phyloP scores from a whole-genome alignment of 1,140 invertebrate species.

The Drosophila sturtevanti region DNA sequence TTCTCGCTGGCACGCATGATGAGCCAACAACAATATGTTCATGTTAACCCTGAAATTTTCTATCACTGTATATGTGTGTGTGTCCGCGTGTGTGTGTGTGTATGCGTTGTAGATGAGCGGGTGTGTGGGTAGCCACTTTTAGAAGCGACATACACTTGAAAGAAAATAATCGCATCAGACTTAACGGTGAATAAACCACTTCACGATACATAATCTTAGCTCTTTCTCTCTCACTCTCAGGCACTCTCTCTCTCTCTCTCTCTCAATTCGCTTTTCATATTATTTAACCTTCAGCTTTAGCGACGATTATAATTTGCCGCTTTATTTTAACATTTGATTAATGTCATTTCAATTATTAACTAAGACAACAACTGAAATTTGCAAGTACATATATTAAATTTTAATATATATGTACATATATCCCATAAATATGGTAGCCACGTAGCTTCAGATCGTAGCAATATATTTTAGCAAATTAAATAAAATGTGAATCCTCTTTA shows the following conservation, averaged over 20 bases:
- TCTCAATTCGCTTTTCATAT: not conserved
- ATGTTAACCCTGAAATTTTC: constrained; percentile 78
- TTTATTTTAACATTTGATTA: not conserved
- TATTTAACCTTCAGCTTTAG: not conserved
- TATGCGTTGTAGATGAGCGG: constrained; percentile 13
- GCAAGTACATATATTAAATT: too few species aligned
- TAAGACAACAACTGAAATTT: not conserved
- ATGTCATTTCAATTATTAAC: too few species aligned
- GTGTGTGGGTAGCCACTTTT: constrained; percentile 8
- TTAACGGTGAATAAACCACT: constrained; percentile 14
- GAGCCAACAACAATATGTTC: constrained; percentile 75
- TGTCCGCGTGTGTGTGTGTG: constrained; percentile 10
- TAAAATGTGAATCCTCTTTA: too few species aligned
- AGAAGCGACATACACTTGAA: constrained; percentile 10
- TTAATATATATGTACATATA: too few species aligned
- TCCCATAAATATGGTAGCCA: too few species aligned
- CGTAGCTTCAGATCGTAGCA: too few species aligned
- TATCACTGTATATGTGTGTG: not conserved
- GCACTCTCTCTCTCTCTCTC: not conserved
- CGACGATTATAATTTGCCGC: not conserved
- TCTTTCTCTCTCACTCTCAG: not conserved
- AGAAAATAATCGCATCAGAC: constrained; percentile 19
- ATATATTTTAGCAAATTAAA: too few species aligned
- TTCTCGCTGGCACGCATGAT: constrained; percentile 48
- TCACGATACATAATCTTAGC: not conserved